Percentiles rank a stretch among this genome's conserved stretches.
phyloP scores from a whole-genome alignment of 2,888 invertebrate species.

The Drosophila rellima region DNA sequence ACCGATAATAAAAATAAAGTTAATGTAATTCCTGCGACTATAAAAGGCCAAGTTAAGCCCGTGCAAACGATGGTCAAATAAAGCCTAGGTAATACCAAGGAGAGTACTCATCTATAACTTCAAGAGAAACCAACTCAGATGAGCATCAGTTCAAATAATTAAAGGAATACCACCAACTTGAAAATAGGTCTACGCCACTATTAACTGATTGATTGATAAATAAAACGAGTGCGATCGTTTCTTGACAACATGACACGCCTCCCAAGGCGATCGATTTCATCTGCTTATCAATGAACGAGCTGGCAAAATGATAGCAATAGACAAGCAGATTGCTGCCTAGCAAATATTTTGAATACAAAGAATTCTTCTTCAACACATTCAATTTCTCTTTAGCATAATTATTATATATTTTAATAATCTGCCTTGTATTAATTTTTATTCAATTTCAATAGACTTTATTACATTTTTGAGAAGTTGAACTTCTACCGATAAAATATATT shows the following conservation, averaged over 20 bases:
- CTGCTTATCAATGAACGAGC: conserved; percentile 20
- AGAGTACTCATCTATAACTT: conserved; percentile 41
- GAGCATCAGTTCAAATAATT: background rate
- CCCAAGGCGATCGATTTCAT: conserved; percentile 4
- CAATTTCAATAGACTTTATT: background rate
- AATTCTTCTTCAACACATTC: no score
- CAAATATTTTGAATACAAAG: no score
- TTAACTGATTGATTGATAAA: conserved; percentile 23
- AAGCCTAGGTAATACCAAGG: conserved; percentile 14
- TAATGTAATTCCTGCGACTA: conserved; percentile 45
- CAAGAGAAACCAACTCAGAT: conserved; percentile 2
- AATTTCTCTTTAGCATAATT: no score
- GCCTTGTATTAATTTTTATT: no score
- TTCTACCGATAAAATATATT: background rate
- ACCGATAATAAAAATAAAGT: conserved; percentile 41
- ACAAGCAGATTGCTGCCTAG: background rate
- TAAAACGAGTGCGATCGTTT: conserved; percentile 14
- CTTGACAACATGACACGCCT: conserved; percentile 8
- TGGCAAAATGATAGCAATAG: background rate
- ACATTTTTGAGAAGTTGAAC: background rate
- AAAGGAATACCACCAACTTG: background rate
- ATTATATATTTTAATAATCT: no score
- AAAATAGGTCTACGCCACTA: conserved; percentile 1
- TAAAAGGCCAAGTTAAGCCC: conserved; percentile 33
- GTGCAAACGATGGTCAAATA: conserved; percentile 46